phyloP scores from a whole-genome alignment of 2,113 vertebrate genomes.

The Psettodes erumei region DNA sequence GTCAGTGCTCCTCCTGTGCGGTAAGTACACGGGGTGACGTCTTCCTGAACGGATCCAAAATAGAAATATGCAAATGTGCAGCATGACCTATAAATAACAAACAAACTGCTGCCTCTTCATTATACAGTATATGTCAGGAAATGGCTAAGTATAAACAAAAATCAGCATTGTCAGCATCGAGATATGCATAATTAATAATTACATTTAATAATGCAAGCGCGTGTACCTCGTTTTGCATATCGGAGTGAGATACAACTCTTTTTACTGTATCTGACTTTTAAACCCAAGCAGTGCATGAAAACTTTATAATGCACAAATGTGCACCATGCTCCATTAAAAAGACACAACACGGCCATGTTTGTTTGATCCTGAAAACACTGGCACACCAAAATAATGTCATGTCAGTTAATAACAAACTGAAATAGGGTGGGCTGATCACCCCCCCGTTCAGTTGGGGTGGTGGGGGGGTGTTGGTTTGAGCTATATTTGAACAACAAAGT shows the following conservation, averaged over 20 bases:
- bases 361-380: conserved; percentile 21
- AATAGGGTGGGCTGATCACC: conserved; percentile 34
- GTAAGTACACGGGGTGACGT: conserved; percentile 15
- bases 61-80: conserved; percentile 51
- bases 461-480: conserved; percentile 19
- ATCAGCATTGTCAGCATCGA: background rate
- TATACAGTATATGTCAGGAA: background rate
- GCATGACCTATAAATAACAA: conserved; percentile 43
- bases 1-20: conserved; percentile 17
- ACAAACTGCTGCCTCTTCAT: conserved; percentile 6
- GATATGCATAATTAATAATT: background rate
- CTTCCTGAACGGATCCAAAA: conserved; percentile 45
- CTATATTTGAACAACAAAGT: conserved; percentile 66
- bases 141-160: background rate
- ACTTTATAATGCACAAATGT: background rate
- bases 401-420: conserved; percentile 39
- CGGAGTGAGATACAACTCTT: no score
- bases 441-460: conserved; percentile 17
- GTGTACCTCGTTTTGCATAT: background rate
- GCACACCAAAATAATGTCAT: conserved; percentile 42
- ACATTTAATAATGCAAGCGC: background rate
- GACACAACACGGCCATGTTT: background rate
- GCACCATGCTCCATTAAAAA: background rate
- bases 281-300: background rate
- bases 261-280: background rate